Conservation (phyloP, 2,888 invertebrate species). For the Acrocera orbiculus region DNA sequence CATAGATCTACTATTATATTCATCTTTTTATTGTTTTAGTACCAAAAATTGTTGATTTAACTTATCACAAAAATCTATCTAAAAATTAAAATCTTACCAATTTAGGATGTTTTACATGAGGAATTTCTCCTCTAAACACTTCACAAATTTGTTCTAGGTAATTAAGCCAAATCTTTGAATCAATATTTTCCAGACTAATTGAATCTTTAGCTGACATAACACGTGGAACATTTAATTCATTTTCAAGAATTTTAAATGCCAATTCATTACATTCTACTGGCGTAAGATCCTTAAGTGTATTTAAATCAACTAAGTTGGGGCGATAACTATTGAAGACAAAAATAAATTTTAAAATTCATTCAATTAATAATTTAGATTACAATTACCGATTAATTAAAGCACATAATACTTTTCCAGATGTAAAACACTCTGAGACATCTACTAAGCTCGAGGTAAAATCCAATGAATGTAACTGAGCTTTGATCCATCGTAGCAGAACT, state of each 20-base stretch:
- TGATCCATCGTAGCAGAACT: slow-evolving; percentile 28
- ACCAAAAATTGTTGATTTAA: slow-evolving; percentile 2
- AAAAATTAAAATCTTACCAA: slow-evolving; percentile 33
- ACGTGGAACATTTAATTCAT: slow-evolving; percentile 56
- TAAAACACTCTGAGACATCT: slow-evolving; percentile 29
- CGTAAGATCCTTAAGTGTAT: slow-evolving; percentile 43
- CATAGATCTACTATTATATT: too few species aligned
- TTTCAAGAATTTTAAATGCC: slow-evolving; percentile 73
- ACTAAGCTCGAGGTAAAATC: slow-evolving; percentile 24
- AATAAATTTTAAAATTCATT: neutral
- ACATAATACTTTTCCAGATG: slow-evolving; percentile 28
- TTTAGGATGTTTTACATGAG: slow-evolving; percentile 58
- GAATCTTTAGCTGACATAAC: slow-evolving; percentile 63
- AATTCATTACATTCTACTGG: slow-evolving; percentile 53
- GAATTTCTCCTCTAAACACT: slow-evolving; percentile 81
- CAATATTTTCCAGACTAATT: slow-evolving; percentile 22
- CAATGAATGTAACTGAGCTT: slow-evolving; percentile 24
- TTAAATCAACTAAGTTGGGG: slow-evolving; percentile 72
- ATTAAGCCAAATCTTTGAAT: slow-evolving; percentile 39
- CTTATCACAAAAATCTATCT: neutral
- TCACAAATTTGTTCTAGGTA: slow-evolving; percentile 81
- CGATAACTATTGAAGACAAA: slow-evolving; percentile 49
- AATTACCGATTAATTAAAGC: slow-evolving; percentile 28
- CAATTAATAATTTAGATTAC: too few species aligned
- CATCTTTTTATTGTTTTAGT: too few species aligned